These are phyloP conservation scores for Galbula dea DNA, from an alignment of 2,113 vertebrate genomes.

Conservation along the genomic window DNA sequence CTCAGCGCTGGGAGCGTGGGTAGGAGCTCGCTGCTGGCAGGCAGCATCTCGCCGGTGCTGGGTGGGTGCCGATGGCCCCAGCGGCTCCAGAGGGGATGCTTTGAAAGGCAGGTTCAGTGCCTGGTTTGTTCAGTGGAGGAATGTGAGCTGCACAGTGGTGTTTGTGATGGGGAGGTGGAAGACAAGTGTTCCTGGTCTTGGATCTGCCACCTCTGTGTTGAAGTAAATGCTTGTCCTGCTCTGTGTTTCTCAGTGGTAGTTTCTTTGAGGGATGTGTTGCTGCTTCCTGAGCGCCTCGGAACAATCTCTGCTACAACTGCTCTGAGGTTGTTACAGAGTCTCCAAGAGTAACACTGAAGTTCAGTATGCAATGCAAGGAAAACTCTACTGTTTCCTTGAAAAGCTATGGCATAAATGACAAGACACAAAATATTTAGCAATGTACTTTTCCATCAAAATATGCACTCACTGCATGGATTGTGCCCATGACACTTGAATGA, in stretches of 20 bases:
- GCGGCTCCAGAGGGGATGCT: fast-evolving
- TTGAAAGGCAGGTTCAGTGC: background rate
- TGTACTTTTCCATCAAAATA: background rate
- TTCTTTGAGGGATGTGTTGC: background rate
- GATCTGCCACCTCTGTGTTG: background rate
- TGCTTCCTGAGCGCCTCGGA: background rate
- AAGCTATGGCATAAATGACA: background rate
- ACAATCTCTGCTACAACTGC: background rate
- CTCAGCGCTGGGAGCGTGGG: background rate
- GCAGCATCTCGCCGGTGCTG: background rate
- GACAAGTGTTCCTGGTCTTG: background rate
- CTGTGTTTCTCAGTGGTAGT: background rate
- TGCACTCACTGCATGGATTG: background rate
- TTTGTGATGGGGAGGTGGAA: background rate
- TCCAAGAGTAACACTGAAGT: background rate
- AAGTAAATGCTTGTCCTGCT: background rate
- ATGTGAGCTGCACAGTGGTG: fast-evolving
- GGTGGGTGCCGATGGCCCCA: background rate
- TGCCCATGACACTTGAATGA: background rate
- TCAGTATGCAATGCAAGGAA: background rate
- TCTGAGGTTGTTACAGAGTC: background rate
- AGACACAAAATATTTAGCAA: background rate
- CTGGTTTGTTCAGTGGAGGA: background rate
- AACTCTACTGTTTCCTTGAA: background rate
- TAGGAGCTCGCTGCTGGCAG: background rate